Conservation (phyloP, 1,140 invertebrate genomes). For the Brachionus plicatilis region DNA sequence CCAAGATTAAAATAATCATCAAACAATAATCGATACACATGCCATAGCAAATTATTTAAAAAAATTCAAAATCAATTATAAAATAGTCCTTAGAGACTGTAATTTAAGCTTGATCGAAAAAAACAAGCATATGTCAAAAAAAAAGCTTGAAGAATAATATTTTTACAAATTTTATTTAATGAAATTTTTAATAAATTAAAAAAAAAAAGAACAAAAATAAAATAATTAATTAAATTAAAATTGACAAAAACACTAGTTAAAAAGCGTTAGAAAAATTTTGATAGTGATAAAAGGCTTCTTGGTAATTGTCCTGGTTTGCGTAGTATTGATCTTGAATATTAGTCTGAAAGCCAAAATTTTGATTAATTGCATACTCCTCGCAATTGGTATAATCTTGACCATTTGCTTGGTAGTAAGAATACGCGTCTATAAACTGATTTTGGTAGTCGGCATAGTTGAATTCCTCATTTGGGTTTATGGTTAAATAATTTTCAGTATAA, state of each 20-base stretch:
- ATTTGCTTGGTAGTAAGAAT: neutral
- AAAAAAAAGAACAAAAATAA: neutral
- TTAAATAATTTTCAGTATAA: neutral
- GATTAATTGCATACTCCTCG: neutral
- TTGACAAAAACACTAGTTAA: slow-evolving; percentile 14
- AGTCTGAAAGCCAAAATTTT: neutral
- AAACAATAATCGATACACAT: slow-evolving; percentile 26
- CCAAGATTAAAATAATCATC: slow-evolving; percentile 7
- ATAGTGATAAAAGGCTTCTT: slow-evolving; percentile 10
- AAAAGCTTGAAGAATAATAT: neutral
- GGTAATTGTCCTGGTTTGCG: neutral
- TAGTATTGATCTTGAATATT: neutral
- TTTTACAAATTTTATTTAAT: neutral
- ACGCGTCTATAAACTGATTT: neutral
- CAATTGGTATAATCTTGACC: neutral
- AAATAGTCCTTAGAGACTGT: neutral
- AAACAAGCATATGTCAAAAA: neutral
- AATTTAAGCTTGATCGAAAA: neutral
- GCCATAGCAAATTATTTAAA: neutral
- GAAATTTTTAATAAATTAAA: neutral
- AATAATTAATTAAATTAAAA: neutral
- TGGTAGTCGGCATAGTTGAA: neutral
- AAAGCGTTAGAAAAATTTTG: slow-evolving; percentile 8
- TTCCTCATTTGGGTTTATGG: neutral
- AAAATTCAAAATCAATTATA: slow-evolving; percentile 3